These are phyloP conservation scores for Microctonus brassicae DNA, from an alignment of 2,888 invertebrate species.

Conservation along the genomic window DNA sequence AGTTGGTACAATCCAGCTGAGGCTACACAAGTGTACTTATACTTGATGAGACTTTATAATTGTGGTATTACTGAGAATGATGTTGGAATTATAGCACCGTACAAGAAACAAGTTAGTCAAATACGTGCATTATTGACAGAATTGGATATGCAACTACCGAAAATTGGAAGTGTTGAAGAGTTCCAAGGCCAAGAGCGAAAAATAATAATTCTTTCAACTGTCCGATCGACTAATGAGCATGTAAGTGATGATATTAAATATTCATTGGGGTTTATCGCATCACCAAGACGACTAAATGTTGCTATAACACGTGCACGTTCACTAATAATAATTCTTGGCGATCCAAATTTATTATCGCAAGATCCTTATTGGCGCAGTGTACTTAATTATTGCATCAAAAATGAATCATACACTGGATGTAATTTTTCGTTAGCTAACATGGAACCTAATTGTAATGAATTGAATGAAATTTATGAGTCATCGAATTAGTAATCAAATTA, in stretches of 20 bases:
- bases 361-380: conserved; percentile 81
- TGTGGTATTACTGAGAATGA: conserved; percentile 76
- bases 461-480: conserved; percentile 23
- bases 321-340: conserved; percentile 85
- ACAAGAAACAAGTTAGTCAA: conserved; percentile 87
- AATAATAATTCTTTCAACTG: conserved; percentile 82
- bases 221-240: conserved; percentile 71
- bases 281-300: conserved; percentile 88
- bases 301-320: conserved; percentile 88
- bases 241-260: conserved; percentile 70
- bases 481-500: no score
- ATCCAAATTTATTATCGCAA: conserved; percentile 78
- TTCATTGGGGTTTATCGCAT: conserved; percentile 81
- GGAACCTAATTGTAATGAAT: conserved; percentile 26
- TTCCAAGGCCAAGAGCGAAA: conserved; percentile 87
- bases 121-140: conserved; percentile 73
- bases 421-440: conserved; percentile 67
- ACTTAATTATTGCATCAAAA: conserved; percentile 75
- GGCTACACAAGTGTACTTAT: conserved; percentile 76
- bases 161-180: conserved; percentile 87
- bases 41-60: conserved; percentile 77
- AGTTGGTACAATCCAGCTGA: conserved; percentile 93
- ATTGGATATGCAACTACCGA: conserved; percentile 73
- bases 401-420: conserved; percentile 80
- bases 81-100: conserved; percentile 93